Evolutionary conservation across 2,113 vertebrate species (phyloP), one percentile per base, ranked within the genome.

Genomic region (Dicentrarchus labrax): DNA sequence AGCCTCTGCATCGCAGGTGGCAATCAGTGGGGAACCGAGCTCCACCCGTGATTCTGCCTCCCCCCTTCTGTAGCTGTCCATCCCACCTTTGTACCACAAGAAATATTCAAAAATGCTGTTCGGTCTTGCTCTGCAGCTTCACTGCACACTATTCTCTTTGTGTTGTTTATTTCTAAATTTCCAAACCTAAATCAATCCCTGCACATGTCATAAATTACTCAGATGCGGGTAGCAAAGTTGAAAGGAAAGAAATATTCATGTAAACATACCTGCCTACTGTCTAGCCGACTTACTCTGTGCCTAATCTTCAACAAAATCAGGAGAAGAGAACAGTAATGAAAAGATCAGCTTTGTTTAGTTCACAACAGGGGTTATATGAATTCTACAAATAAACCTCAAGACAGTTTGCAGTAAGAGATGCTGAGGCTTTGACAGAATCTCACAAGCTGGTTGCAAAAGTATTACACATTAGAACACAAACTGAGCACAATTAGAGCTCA

Each of bases 11-110:
- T 51, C 22, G 5, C 72, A 76, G 59, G 56, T 57, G 16, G 30
- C 21, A 19, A 48, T 68, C 86, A 53, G 61, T 39, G 50, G 82
- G 74, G 41, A 68, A 72, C 4, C n/a, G 51, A 65, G 47, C 47
- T 61, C 36, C 54, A 84, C 36, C 68, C 3, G 1, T 19, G n/a
- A 41, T 41, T 76, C 39, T 41, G 41, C 51, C 81, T 69, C 22
- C 50, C n/a, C 16, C 22, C 39, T 19, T 66, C 39, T 75, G 21
- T 60, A 72, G 64, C 56, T 1, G 30, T 62, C 65, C 50, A 19
- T 24, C 62, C 72, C 41, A 62, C 13, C 19, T 53, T 57, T 65
- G 19, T 36, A 60, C 6, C 17, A 11, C 59, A 51, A 36, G 60
- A 67, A 48, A 48, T 66, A 83, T 50, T 72, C 9, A 22, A 39